Conservation (phyloP, 1,140 invertebrate genomes). For the Lordiphosa collinella region DNA sequence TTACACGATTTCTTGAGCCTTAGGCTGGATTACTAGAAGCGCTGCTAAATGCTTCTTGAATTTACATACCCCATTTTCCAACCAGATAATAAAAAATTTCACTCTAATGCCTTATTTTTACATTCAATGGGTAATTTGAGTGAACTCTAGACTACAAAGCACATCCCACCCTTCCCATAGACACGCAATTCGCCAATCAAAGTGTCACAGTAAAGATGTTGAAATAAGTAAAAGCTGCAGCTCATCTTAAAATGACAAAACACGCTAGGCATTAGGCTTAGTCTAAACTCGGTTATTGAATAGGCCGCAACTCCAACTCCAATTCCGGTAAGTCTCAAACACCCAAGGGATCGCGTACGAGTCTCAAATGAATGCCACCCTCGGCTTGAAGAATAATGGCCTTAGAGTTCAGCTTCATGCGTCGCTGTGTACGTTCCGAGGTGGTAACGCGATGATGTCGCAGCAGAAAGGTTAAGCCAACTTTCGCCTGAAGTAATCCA, state of each 20-base stretch:
- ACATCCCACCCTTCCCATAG: background rate
- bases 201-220: conserved; percentile 24
- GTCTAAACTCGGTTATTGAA: conserved; percentile 34
- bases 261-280: conserved; percentile 49
- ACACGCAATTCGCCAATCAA: conserved; percentile 60
- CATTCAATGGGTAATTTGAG: too few relatives aligned
- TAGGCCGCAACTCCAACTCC: conserved; percentile 9
- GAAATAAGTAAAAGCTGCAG: background rate
- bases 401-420: conserved; percentile 61
- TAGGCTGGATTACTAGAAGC: too few relatives aligned
- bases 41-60: too few relatives aligned
- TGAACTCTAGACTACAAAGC: too few relatives aligned
- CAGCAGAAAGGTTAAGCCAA: conserved; percentile 62
- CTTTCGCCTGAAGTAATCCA: conserved; percentile 61
- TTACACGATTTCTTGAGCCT: too few relatives aligned
- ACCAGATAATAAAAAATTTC: too few relatives aligned
- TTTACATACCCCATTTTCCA: too few relatives aligned
- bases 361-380: conserved; percentile 55
- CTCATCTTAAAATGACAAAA: conserved; percentile 32
- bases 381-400: conserved; percentile 65
- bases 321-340: conserved; percentile 22
- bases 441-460: conserved; percentile 62
- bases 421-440: conserved; percentile 48
- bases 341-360: conserved; percentile 67
- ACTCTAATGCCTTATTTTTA: too few relatives aligned